These are phyloP conservation scores for Knipowitschia caucasica DNA, from an alignment of 2,797 vertebrate genomes.

Conservation along the genomic window DNA sequence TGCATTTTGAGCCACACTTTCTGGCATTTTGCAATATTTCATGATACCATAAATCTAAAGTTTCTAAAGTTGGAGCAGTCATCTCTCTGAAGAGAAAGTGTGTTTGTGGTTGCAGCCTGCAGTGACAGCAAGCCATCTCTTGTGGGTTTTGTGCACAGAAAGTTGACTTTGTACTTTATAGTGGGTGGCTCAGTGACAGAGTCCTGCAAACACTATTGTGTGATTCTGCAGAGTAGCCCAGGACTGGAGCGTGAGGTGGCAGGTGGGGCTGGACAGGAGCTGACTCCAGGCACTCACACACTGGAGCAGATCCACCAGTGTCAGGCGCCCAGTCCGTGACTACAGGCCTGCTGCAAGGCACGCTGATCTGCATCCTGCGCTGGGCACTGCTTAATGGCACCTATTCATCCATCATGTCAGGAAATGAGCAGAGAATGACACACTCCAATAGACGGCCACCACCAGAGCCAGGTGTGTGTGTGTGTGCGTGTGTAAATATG, in stretches of 20 bases:
- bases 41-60: not conserved
- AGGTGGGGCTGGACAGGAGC: conserved; percentile 63
- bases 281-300: conserved; percentile 59
- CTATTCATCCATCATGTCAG: conserved; percentile 73
- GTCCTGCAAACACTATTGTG: conserved; percentile 48
- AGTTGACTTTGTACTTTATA: conserved; percentile 22
- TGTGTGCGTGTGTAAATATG: no score
- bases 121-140: conserved; percentile 17
- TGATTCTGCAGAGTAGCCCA: conserved; percentile 55
- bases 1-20: not conserved
- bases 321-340: conserved; percentile 48
- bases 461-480: conserved; percentile 11
- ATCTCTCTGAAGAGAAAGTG: conserved; percentile 2
- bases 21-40: not conserved
- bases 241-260: conserved; percentile 62
- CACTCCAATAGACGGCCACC: conserved; percentile 12
- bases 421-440: conserved; percentile 75
- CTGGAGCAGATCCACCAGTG: conserved; percentile 39
- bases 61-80: not conserved
- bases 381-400: conserved; percentile 71
- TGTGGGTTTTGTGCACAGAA: conserved; percentile 18
- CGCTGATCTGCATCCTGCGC: conserved; percentile 58
- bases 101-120: not conserved
- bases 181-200: conserved; percentile 45
- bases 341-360: conserved; percentile 67